These are phyloP conservation scores for Ormia ochracea DNA, from an alignment of 2,888 invertebrate genomes.

Conservation along the genomic window DNA sequence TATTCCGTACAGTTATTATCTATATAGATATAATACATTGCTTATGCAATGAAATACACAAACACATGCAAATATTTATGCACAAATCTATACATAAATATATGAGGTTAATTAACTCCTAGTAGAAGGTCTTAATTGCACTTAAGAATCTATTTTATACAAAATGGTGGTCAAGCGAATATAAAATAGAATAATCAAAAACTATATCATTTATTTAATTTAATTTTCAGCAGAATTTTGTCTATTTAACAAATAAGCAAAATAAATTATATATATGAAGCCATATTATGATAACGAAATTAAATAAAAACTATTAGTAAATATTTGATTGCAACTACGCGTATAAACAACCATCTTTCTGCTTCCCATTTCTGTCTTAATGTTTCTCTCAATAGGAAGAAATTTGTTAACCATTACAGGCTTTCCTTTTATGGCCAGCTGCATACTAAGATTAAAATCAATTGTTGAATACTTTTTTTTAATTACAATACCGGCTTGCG, in stretches of 20 bases:
- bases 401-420: conserved; percentile 34
- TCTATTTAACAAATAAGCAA: conserved; percentile 45
- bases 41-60: too few relatives aligned
- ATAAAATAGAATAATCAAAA: conserved; percentile 1
- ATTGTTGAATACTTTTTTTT: conserved; percentile 3
- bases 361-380: background rate
- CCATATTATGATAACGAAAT: conserved; percentile 52
- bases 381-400: background rate
- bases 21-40: too few relatives aligned
- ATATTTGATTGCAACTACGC: conserved; percentile 42
- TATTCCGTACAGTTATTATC: too few relatives aligned
- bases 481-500: conserved; percentile 32
- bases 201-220: conserved; percentile 12
- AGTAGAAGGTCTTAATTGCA: conserved; percentile 48
- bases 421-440: conserved; percentile 30
- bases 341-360: conserved; percentile 25
- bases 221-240: conserved; percentile 29
- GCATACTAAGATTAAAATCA: conserved; percentile 39
- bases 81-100: too few relatives aligned
- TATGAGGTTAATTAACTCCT: too few relatives aligned
- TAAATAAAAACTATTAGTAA: conserved; percentile 21
- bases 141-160: background rate
- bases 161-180: conserved; percentile 11
- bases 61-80: too few relatives aligned
- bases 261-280: conserved; percentile 47